Conservation (phyloP, 30 jellyfish, hydroid and myxozoan genomes). For the Aurelia aurita complex sp. Pacific region DNA sequence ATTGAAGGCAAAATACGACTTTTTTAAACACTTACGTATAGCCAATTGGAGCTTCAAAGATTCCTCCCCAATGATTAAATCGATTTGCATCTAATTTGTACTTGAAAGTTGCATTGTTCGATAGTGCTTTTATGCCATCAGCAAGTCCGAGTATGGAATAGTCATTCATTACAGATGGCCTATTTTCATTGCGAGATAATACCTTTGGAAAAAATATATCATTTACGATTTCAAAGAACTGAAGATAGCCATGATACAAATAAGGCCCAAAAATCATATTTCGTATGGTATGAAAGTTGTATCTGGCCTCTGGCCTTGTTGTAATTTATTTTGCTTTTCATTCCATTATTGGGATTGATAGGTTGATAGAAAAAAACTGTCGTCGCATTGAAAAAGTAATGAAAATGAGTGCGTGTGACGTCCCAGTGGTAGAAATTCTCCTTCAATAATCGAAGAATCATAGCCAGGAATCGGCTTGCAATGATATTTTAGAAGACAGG, state of each 20-base stretch:
- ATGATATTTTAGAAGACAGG: no score
- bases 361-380: no score
- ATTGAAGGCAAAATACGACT: background rate
- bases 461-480: no score
- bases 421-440: no score
- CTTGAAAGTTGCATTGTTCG: conserved; percentile 61
- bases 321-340: no score
- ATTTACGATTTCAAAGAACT: background rate
- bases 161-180: conserved; percentile 74
- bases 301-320: no score
- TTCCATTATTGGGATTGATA: no score
- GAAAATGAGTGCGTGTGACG: no score
- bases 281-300: background rate
- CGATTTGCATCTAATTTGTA: conserved; percentile 78
- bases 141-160: conserved; percentile 82
- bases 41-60: conserved; percentile 70
- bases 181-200: conserved; percentile 56
- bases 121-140: conserved; percentile 66
- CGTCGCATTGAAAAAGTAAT: no score
- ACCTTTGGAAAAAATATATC: conserved; percentile 42
- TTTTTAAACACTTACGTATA: conserved; percentile 59
- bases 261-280: background rate
- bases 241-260: background rate
- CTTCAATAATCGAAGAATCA: no score
- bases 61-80: conserved; percentile 90